Evolutionary conservation across 37 sponge, comb jelly and placozoan genomes (phyloP), one percentile per base, ranked within the genome.

Genomic region (Oscarella lobularis): DNA sequence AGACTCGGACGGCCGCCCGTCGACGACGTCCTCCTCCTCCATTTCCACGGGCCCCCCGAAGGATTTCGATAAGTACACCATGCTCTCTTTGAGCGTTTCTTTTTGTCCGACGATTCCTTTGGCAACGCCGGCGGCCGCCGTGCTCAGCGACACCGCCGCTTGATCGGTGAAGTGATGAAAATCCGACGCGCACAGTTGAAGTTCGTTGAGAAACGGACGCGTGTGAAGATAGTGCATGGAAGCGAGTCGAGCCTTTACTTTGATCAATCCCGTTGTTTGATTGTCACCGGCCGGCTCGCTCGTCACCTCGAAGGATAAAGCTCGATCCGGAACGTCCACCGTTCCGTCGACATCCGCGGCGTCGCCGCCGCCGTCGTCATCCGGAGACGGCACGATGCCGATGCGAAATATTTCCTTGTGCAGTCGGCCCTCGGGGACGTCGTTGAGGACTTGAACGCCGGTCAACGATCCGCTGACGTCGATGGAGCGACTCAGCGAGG

Each of bases 111-210:
- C 67, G 0, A 89, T 35, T 2, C 90, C 90, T 68, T 79, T 89
- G 38, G 95, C 95, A 74, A 95, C 84, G 9, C 90, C 95, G 36
- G 83, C 80, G 20, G 95, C 92, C 2, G 95, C 92, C 0, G 40
- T 77, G 33, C 67, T 75, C 38, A 95, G 41, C 20, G 93, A 83
- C 29, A 75, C 69, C 66, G 69, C 75, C 38, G 81, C 37, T 30
- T 37, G 38, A 1, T 41, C 27, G 9, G 78, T 55, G 48, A 81
- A 83, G 34, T 48, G 48, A 31, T 83, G 77, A 55, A 95, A 91
- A 1, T 87, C 87, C 0, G 87, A 80, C 0, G 85, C 80, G 73
- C 93, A 91, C 66, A 67, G 39, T 35, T 95, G 87, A 39, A 91
- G 72, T 36, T 88, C 81, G 36, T 77, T 72, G 35, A 91, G 75